Conservation (phyloP, 2,113 vertebrate species). For the Xiphophorus couchianus region DNA sequence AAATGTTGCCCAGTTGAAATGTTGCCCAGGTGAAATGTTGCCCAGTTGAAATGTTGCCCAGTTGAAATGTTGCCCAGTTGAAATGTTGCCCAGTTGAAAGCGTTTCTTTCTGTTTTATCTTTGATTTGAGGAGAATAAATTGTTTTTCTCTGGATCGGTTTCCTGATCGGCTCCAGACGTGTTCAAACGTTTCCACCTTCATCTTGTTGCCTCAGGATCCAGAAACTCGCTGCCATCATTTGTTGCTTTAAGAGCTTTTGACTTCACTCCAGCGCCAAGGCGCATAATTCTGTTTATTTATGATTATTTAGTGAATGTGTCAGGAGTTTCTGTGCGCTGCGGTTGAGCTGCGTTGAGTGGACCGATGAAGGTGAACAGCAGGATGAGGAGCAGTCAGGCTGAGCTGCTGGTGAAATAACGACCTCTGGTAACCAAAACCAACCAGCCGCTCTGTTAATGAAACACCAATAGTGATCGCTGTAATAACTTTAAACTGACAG, state of each 20-base stretch:
- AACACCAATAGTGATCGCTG: too few species aligned
- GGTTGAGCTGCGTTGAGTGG: slow-evolving; percentile 7
- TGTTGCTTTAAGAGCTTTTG: slow-evolving; percentile 2
- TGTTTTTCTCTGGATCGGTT: too few species aligned
- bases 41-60: too few species aligned
- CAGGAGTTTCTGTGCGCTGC: slow-evolving; percentile 6
- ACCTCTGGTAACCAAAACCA: slow-evolving; percentile 1
- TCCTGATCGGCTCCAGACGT: neutral
- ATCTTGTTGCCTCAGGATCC: neutral
- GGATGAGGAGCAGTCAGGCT: slow-evolving; percentile 7
- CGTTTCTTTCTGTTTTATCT: too few species aligned
- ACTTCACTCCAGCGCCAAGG: slow-evolving; percentile 10
- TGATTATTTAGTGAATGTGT: slow-evolving; percentile 24
- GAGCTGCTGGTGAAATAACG: slow-evolving; percentile 19
- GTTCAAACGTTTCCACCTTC: neutral
- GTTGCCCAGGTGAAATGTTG: too few species aligned
- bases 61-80: too few species aligned
- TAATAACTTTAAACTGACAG: too few species aligned
- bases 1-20: too few species aligned
- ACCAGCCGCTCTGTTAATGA: too few species aligned
- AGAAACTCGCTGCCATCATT: slow-evolving; percentile 2
- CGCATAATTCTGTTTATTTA: slow-evolving; percentile 37
- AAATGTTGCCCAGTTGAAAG: too few species aligned
- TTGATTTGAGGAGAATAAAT: too few species aligned
- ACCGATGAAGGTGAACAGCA: slow-evolving; percentile 13